Evolutionary conservation across 92 coral and sea anemone genomes (phyloP).

Genomic region (Epizoanthus scotinus): DNA sequence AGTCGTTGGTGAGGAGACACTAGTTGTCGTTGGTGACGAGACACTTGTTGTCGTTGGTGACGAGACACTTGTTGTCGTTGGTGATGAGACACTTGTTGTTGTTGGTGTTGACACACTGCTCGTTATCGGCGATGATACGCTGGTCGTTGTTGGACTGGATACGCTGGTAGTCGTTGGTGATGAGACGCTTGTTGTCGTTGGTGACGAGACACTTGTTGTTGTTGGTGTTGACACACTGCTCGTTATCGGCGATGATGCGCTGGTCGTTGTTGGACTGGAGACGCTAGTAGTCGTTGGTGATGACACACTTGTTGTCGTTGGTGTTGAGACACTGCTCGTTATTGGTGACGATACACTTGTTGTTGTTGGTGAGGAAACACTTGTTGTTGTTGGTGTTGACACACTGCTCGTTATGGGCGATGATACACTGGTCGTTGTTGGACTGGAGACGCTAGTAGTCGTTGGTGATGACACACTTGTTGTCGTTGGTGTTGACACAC

Average conservation of each 20-base stretch:
- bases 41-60: conserved; percentile 22
- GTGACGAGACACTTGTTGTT: not conserved
- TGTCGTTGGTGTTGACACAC: not conserved
- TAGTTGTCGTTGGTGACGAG: conserved; percentile 23
- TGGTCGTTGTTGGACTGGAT: conserved; percentile 7
- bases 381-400: conserved; percentile 1
- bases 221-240: conserved; percentile 40
- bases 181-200: not conserved
- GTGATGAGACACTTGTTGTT: conserved; percentile 29
- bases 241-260: not conserved
- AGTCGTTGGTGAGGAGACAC: conserved; percentile 24
- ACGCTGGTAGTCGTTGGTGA: conserved; percentile 23
- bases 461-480: conserved; percentile 3
- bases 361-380: not conserved
- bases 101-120: conserved; percentile 19
- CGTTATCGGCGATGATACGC: not conserved
- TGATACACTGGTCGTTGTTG: not conserved
- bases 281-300: not conserved
- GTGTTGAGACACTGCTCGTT: conserved; percentile 33
- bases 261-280: conserved; percentile 14
- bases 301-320: not conserved
- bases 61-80: conserved; percentile 20
- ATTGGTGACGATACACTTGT: conserved; percentile 29
- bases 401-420: conserved; percentile 1
- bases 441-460: not conserved